Evolutionary conservation across 1,140 invertebrate genomes (phyloP).

Genomic region (Luehdorfia chinensis): DNA sequence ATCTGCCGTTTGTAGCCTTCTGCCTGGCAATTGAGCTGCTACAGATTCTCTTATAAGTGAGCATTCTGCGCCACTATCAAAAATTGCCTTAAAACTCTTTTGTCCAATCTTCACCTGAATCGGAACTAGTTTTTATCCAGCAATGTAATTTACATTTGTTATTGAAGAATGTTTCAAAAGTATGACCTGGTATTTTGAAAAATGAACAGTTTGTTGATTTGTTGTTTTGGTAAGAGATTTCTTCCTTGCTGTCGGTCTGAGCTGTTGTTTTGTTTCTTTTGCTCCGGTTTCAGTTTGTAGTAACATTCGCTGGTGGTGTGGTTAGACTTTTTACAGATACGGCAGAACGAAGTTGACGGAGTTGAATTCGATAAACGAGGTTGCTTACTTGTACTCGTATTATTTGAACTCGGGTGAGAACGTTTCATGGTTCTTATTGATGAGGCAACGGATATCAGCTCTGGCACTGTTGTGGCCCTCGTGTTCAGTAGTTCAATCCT

Average conservation of each 20-base stretch:
- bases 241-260: conserved; percentile 3
- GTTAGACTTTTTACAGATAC: conserved; percentile 1
- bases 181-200: no score
- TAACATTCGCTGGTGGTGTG: neutral
- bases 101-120: no score
- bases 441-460: conserved; percentile 26
- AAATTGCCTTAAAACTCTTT: no score
- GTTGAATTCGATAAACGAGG: neutral
- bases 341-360: neutral
- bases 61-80: no score
- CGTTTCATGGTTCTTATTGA: conserved; percentile 21
- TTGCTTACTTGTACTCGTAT: neutral
- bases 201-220: neutral
- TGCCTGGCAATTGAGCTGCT: no score
- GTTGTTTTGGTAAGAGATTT: conserved; percentile 1
- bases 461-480: conserved; percentile 21
- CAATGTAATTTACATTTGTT: no score
- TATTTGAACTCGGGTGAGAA: neutral
- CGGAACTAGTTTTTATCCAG: no score
- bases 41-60: no score
- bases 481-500: conserved; percentile 25
- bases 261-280: neutral
- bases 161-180: no score
- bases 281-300: neutral
- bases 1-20: no score